Percentiles rank a stretch among this genome's conserved stretches.
Evolutionary conservation across 2,797 vertebrate species (phyloP).

Genomic region (Steatocranus sp.): DNA sequence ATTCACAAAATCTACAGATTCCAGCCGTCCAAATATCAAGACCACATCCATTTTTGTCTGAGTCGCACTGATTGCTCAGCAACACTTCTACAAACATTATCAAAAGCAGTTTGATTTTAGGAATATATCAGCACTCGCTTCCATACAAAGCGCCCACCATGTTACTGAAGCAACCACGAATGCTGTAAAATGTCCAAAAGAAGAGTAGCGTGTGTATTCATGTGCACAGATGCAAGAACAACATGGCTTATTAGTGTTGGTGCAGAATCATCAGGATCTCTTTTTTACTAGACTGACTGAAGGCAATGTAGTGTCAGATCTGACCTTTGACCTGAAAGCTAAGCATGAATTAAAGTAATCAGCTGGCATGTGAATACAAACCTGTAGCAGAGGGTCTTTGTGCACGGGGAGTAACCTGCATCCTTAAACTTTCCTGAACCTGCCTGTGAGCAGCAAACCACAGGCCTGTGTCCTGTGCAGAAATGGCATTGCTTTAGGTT

Average conservation of each 20-base stretch:
- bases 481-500: conserved; percentile 9
- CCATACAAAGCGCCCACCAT: conserved; percentile 29
- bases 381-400: background rate
- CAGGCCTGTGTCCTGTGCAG: background rate
- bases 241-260: conserved; percentile 17
- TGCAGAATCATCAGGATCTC: background rate
- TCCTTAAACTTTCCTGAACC: background rate
- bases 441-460: background rate
- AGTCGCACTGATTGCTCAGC: conserved; percentile 19
- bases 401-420: background rate
- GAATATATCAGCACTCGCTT: conserved; percentile 19
- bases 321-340: conserved; percentile 12
- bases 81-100: conserved; percentile 36
- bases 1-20: conserved; percentile 51
- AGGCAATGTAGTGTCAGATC: background rate
- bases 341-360: background rate
- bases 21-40: conserved; percentile 49
- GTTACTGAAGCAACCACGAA: conserved; percentile 40
- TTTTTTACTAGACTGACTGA: background rate
- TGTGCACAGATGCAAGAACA: conserved; percentile 7
- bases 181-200: conserved; percentile 6
- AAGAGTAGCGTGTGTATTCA: background rate
- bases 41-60: conserved; percentile 56
- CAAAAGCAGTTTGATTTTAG: conserved; percentile 37
- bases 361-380: background rate